Conservation (phyloP, 2,888 invertebrate genomes). For the Cephus spinipes region DNA sequence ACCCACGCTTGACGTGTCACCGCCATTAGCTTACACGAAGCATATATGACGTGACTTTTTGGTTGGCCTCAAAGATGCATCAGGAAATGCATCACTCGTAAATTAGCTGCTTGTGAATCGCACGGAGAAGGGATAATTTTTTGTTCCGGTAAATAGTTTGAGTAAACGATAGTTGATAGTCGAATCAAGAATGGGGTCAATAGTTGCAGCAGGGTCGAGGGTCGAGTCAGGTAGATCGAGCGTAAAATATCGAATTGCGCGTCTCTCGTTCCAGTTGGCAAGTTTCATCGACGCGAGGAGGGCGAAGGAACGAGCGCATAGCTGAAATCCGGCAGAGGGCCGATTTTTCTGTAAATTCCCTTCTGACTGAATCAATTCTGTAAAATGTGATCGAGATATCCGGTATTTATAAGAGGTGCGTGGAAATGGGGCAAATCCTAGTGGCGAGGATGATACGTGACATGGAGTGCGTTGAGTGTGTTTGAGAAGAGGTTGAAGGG, state of each 20-base stretch:
- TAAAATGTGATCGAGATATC: background rate
- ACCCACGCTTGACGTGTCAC: background rate
- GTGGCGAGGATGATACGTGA: background rate
- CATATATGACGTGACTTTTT: background rate
- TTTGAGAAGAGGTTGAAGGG: background rate
- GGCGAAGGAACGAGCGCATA: background rate
- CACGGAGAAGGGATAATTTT: background rate
- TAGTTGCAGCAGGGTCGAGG: background rate
- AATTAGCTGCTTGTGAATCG: background rate
- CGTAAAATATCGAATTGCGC: background rate
- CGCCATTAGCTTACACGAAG: background rate
- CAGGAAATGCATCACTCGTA: background rate
- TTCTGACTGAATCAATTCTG: background rate
- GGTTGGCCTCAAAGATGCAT: background rate
- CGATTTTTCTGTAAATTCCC: background rate
- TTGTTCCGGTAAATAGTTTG: background rate
- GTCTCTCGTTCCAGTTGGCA: background rate
- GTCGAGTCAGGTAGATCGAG: background rate
- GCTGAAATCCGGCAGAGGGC: background rate
- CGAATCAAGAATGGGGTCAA: background rate
- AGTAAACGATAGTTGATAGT: background rate
- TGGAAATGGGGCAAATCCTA: background rate
- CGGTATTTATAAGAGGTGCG: background rate
- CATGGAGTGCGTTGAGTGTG: background rate
- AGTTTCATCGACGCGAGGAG: background rate